These are phyloP conservation scores for Tyrannus savana DNA, from an alignment of 2,113 vertebrate species.

Conservation along the genomic window DNA sequence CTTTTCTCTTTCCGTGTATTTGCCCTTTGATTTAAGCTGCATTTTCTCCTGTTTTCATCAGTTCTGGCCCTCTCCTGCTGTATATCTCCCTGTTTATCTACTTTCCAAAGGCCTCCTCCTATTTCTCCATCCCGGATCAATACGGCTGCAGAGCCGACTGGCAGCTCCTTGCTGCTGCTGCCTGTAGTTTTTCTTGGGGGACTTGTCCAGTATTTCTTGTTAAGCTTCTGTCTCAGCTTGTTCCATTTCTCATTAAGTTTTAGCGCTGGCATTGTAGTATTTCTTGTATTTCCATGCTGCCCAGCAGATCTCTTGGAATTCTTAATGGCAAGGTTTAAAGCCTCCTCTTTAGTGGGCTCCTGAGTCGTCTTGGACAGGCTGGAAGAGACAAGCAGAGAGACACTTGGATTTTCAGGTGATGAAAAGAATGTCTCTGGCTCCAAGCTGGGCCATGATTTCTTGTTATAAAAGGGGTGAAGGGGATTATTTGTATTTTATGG, in stretches of 20 bases:
- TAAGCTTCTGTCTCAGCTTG: slow-evolving; percentile 72
- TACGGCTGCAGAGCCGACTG: slow-evolving; percentile 35
- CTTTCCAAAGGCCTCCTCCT: slow-evolving; percentile 40
- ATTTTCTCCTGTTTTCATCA: slow-evolving; percentile 61
- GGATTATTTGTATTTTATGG: neutral
- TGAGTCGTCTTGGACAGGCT: neutral
- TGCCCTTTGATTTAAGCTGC: slow-evolving; percentile 75
- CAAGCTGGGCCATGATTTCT: neutral
- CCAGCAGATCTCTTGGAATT: slow-evolving; percentile 65
- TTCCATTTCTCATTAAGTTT: slow-evolving; percentile 76
- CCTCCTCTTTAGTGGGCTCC: neutral
- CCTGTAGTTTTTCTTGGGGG: slow-evolving; percentile 66
- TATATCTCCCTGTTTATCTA: slow-evolving; percentile 74
- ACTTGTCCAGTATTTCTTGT: slow-evolving; percentile 77
- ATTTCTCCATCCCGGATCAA: slow-evolving; percentile 60
- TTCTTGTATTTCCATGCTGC: slow-evolving; percentile 65
- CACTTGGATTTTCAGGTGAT: slow-evolving; percentile 19
- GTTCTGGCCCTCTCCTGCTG: slow-evolving; percentile 17
- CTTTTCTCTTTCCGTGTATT: slow-evolving; percentile 36
- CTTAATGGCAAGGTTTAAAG: slow-evolving; percentile 22
- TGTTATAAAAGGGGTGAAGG: neutral
- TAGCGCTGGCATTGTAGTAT: slow-evolving; percentile 65
- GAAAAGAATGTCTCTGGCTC: neutral
- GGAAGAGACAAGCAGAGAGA: neutral
- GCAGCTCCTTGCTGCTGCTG: slow-evolving; percentile 42